A percentile compares a stretch with the other conserved stretches of the same genome.
Conservation (phyloP, 1,140 invertebrate genomes). For the Phthorimaea operculella region DNA sequence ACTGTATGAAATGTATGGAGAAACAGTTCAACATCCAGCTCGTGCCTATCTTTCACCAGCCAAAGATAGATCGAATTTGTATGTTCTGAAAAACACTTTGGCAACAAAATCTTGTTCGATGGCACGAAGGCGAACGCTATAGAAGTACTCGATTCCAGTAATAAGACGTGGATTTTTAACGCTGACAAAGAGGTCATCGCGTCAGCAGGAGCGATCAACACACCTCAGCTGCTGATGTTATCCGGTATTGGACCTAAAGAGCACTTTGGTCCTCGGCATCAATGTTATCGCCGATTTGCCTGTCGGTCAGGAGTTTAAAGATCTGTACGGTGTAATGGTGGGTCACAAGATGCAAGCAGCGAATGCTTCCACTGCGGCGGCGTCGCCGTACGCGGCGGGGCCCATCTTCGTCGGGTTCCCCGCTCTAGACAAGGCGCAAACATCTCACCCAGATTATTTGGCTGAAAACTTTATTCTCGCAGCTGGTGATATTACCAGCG, state of each 20-base stretch:
- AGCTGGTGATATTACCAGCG: conserved; percentile 65
- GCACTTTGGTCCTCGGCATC: conserved; percentile 52
- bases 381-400: conserved; percentile 44
- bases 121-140: conserved; percentile 55
- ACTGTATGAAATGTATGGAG: conserved; percentile 55
- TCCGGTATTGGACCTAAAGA: conserved; percentile 70
- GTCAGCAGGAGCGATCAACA: conserved; percentile 57
- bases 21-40: conserved; percentile 63
- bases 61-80: conserved; percentile 63
- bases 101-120: conserved; percentile 69
- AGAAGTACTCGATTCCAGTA: conserved; percentile 69
- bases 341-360: conserved; percentile 45
- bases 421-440: conserved; percentile 68
- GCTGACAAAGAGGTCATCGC: conserved; percentile 72
- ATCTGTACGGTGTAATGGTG: conserved; percentile 72
- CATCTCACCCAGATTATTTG: conserved; percentile 70
- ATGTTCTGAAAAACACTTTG: conserved; percentile 55
- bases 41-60: conserved; percentile 68
- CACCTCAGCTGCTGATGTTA: conserved; percentile 69
- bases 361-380: conserved; percentile 44
- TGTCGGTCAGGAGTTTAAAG: conserved; percentile 71
- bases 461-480: conserved; percentile 66
- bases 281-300: conserved; percentile 59
- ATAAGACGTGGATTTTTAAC: conserved; percentile 37
- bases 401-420: conserved; percentile 62